A percentile compares a stretch with the other conserved stretches of the same genome.
Conservation (phyloP, 2,797 vertebrate genomes). For the Erethizon dorsatum region DNA sequence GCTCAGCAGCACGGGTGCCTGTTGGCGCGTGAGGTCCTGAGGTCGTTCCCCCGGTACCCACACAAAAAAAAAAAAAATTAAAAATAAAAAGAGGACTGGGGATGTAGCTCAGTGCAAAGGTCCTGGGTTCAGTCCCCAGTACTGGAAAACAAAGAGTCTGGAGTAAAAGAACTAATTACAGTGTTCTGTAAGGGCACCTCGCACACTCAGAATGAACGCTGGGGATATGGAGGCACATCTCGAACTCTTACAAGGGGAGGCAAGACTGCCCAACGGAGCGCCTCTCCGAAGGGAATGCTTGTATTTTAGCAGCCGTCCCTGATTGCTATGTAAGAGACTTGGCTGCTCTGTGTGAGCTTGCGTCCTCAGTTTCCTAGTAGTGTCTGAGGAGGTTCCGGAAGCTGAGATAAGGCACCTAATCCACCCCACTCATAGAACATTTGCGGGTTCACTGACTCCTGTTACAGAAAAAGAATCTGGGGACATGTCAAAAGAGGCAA, state of each 20-base stretch:
- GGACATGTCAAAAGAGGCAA: background rate
- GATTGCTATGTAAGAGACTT: background rate
- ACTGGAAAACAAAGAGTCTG: background rate
- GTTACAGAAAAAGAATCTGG: background rate
- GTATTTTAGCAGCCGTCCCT: background rate
- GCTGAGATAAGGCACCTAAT: background rate
- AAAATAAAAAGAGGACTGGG: background rate
- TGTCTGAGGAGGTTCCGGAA: background rate
- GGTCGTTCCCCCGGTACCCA: no score
- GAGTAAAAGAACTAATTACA: background rate
- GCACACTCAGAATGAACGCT: no score
- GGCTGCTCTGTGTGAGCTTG: background rate
- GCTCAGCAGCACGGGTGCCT: no score
- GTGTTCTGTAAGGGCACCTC: background rate
- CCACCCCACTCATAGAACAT: background rate
- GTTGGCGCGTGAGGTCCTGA: no score
- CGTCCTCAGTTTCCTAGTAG: background rate
- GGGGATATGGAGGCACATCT: background rate
- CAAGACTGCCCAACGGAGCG: rapidly evolving
- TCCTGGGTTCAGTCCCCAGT: background rate
- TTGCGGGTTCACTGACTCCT: background rate
- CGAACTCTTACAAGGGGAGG: background rate
- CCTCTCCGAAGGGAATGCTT: background rate
- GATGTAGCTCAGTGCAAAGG: background rate
- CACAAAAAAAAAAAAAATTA: no score